phyloP scores from a whole-genome alignment of 2,113 vertebrate species.

The Sisor rabdophorus region DNA sequence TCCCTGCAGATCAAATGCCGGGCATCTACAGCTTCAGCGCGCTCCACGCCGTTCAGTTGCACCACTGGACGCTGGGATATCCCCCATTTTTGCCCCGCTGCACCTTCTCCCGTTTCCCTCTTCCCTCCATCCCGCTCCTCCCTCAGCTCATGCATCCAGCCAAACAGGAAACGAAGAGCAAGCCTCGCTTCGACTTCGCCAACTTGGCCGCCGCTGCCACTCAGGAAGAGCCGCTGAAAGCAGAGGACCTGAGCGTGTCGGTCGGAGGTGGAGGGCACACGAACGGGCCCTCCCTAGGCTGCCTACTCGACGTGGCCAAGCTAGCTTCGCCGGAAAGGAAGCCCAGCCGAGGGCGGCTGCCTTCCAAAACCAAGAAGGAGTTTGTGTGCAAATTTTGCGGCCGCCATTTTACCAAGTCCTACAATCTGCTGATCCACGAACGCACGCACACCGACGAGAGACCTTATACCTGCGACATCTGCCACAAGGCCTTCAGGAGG shows the following conservation, averaged over 20 bases:
- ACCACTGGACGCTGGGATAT: conserved; percentile 97
- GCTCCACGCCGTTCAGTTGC: conserved; percentile 89
- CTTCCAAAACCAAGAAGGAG: conserved; percentile 98
- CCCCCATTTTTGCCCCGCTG: conserved; percentile 86
- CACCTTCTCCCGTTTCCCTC: conserved; percentile 83
- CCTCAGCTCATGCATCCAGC: conserved; percentile 84
- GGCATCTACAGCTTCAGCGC: conserved; percentile 93
- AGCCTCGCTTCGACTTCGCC: conserved; percentile 96
- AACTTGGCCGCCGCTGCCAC: conserved; percentile 93
- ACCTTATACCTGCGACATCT: conserved; percentile 97
- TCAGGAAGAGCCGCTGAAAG: conserved; percentile 88
- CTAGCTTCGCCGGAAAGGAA: conserved; percentile 89
- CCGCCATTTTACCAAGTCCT: conserved; percentile 97
- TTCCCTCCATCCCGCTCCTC: conserved; percentile 85
- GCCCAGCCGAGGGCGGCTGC: conserved; percentile 86
- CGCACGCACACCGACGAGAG: conserved; percentile 95
- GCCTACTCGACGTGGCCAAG: conserved; percentile 88
- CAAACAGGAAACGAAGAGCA: conserved; percentile 84
- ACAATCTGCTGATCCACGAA: conserved; percentile 97
- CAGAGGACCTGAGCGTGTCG: conserved; percentile 75
- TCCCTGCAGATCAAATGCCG: conserved; percentile 87
- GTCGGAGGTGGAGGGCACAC: conserved; percentile 37
- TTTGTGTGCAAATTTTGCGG: conserved; percentile 99
- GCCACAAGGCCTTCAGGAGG: conserved; percentile 97
- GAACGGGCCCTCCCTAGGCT: conserved; percentile 72